phyloP scores from a whole-genome alignment of 2,113 vertebrate species.

The Dolichallabes microphthalmus region DNA sequence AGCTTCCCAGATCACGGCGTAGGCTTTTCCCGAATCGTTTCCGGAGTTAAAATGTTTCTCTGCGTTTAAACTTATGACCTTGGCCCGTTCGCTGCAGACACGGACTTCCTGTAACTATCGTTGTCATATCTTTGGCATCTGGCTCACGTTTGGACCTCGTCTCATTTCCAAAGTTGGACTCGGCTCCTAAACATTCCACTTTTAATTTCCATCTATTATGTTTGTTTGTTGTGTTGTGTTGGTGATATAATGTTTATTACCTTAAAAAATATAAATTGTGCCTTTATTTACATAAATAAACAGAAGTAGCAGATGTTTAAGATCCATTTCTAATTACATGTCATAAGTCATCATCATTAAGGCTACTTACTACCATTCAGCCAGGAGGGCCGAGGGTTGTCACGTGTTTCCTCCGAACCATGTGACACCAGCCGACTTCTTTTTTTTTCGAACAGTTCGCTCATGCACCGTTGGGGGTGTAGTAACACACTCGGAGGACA shows the following conservation, averaged over 20 bases:
- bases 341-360: no score
- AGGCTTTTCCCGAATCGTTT: constrained; percentile 12
- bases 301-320: not conserved
- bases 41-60: constrained; percentile 19
- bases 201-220: not conserved
- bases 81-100: constrained; percentile 9
- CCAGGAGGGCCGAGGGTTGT: no score
- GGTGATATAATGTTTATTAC: not conserved
- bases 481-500: no score
- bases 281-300: no score
- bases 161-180: not conserved
- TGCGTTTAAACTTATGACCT: constrained; percentile 21
- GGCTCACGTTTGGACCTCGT: not conserved
- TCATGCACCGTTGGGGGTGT: no score
- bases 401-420: no score
- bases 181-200: not conserved
- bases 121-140: constrained; percentile 23
- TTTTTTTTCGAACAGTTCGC: no score
- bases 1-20: not conserved
- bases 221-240: not conserved
- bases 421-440: no score
- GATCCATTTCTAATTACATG: not conserved
- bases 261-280: no score
- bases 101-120: constrained; percentile 24
- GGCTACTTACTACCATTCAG: no score